A percentile compares a stretch with the other conserved stretches of the same genome.
phyloP scores from a whole-genome alignment of 2,888 invertebrate genomes.

The Drosophila kuntzei region DNA sequence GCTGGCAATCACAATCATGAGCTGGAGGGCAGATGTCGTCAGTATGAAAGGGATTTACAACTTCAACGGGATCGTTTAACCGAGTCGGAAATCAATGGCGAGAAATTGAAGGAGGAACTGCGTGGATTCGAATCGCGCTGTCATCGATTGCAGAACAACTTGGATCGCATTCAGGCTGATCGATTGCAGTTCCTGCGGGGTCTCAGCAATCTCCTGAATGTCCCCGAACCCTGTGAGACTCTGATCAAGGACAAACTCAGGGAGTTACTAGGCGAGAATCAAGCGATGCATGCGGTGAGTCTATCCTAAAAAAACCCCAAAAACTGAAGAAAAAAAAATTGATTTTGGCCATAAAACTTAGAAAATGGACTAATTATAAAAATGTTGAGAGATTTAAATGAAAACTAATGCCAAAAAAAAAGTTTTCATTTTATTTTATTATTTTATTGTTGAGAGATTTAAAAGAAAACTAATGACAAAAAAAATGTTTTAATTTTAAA shows the following conservation, averaged over 20 bases:
- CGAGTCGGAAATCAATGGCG: conserved; percentile 90
- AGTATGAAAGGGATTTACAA: conserved; percentile 91
- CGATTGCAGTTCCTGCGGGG: conserved; percentile 84
- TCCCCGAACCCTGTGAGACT: conserved; percentile 92
- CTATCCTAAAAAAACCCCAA: too few species aligned
- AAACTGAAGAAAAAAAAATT: too few species aligned
- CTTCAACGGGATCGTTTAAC: conserved; percentile 90
- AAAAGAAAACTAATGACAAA: too few species aligned
- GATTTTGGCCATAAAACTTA: too few species aligned
- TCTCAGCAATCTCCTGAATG: conserved; percentile 86
- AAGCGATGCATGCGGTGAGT: conserved; percentile 91
- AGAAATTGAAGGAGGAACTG: conserved; percentile 85
- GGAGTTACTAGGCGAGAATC: conserved; percentile 91
- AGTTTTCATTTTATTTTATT: too few species aligned
- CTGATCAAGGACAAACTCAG: conserved; percentile 92
- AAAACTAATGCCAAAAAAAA: too few species aligned
- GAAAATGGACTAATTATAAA: too few species aligned
- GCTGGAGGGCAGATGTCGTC: conserved; percentile 90
- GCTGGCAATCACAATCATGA: conserved; percentile 88
- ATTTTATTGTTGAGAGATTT: too few species aligned
- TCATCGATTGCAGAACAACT: conserved; percentile 84
- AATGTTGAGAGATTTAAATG: too few species aligned
- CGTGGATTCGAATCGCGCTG: conserved; percentile 85
- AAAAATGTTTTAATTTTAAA: too few species aligned
- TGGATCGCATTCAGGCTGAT: conserved; percentile 85